A percentile compares a stretch with the other conserved stretches of the same genome.
These are phyloP conservation scores for Cololabis saira DNA, from an alignment of 2,113 vertebrate species.

Conservation along the genomic window DNA sequence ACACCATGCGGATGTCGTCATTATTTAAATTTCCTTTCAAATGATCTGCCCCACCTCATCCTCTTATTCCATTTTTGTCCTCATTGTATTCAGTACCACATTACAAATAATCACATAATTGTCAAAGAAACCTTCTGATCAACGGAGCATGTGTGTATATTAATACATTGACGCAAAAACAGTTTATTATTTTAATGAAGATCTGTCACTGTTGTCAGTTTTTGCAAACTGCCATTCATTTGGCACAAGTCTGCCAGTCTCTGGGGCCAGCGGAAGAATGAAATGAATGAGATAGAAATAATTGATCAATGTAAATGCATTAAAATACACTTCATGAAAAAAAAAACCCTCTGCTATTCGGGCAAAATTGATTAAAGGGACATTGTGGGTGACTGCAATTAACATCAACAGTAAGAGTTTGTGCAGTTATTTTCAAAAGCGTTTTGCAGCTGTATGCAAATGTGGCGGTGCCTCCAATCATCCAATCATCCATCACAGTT, in stretches of 20 bases:
- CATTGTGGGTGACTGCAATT: constrained; percentile 26
- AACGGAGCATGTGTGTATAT: constrained; percentile 54
- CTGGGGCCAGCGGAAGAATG: constrained; percentile 43
- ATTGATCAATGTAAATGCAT: constrained; percentile 59
- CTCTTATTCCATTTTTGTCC: constrained; percentile 8
- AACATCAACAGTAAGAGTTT: constrained; percentile 40
- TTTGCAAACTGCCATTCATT: constrained; percentile 58
- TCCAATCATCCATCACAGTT: constrained; percentile 21
- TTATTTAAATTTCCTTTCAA: constrained; percentile 34
- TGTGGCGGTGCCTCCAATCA: constrained; percentile 14
- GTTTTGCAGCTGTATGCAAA: constrained; percentile 23
- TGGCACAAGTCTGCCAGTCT: constrained; percentile 34
- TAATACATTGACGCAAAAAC: constrained; percentile 50
- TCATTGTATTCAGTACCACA: constrained; percentile 32
- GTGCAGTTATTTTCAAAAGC: constrained; percentile 21
- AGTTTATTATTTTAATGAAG: constrained; percentile 70
- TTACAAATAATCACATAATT: constrained; percentile 73
- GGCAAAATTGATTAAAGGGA: constrained; percentile 46
- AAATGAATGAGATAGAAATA: constrained; percentile 62
- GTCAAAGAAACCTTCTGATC: constrained; percentile 49
- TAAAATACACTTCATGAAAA: constrained; percentile 41
- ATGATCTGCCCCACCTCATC: background rate
- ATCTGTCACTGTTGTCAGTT: constrained; percentile 51
- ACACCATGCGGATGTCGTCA: constrained; percentile 20
- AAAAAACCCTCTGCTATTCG: constrained; percentile 40